phyloP scores from a whole-genome alignment of 2,113 vertebrate species.

The Notarius quadriscutis region DNA sequence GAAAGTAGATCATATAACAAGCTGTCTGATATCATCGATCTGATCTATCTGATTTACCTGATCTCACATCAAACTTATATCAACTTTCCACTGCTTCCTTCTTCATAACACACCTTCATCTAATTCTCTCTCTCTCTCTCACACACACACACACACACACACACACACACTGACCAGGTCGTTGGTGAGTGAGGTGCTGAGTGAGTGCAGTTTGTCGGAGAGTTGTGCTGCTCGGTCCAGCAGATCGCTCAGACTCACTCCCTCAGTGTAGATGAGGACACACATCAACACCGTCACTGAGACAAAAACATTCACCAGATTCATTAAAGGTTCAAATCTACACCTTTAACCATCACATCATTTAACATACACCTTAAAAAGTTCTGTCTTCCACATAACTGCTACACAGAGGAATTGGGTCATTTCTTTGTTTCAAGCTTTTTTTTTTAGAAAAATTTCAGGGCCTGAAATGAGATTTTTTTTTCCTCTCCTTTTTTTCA shows the following conservation, averaged over 20 bases:
- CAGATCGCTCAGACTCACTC: slow-evolving; percentile 67
- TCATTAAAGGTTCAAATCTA: not conserved
- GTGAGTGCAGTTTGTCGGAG: slow-evolving; percentile 73
- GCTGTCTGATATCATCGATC: not conserved
- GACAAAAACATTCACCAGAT: slow-evolving; percentile 15
- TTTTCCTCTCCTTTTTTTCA: not conserved
- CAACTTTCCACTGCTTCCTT: not conserved
- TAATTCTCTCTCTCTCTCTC: not conserved
- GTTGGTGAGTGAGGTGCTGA: slow-evolving; percentile 69
- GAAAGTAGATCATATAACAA: not conserved
- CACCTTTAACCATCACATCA: not conserved
- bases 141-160: slow-evolving; percentile 7
- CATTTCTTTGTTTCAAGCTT: not conserved
- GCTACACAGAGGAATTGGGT: not conserved
- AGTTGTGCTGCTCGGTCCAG: slow-evolving; percentile 72
- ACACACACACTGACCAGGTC: slow-evolving; percentile 68
- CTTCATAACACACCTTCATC: not conserved
- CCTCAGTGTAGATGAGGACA: slow-evolving; percentile 48
- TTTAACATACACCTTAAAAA: not conserved
- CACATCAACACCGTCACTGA: slow-evolving; percentile 54
- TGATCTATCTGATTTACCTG: not conserved
- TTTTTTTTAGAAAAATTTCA: not conserved
- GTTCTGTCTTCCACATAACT: too few species aligned
- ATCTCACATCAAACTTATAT: not conserved
- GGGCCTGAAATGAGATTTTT: not conserved